Conservation (phyloP, 2,113 vertebrate genomes). For the Andinoacara biseriatus region DNA sequence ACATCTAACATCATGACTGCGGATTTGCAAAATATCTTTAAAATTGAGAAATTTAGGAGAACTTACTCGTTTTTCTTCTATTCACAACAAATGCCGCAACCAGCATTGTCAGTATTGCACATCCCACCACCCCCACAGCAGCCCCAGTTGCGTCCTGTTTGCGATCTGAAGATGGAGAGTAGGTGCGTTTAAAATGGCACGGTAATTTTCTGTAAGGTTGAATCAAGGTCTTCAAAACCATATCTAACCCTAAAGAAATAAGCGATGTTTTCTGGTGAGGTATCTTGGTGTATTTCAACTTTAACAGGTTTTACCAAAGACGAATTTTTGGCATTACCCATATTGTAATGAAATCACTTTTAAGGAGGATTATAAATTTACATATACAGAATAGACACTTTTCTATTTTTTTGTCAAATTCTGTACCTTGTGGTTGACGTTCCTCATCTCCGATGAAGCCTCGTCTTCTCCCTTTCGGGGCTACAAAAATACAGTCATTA, state of each 20-base stretch:
- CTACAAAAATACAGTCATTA: background rate
- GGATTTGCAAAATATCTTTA: background rate
- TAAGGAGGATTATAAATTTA: background rate
- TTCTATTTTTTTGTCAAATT: background rate
- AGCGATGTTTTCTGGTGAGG: background rate
- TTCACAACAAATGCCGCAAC: constrained; percentile 30
- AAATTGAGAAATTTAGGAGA: background rate
- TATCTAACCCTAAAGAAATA: background rate
- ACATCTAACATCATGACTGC: background rate
- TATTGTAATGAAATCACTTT: background rate
- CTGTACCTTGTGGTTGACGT: constrained; percentile 37
- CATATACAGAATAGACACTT: background rate
- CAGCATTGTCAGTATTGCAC: background rate
- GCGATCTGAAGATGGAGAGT: background rate
- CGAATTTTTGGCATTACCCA: too few relatives aligned
- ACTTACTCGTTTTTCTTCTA: constrained; percentile 44
- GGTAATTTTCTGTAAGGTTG: background rate
- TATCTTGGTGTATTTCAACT: background rate
- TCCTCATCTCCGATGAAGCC: rapidly evolving
- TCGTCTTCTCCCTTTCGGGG: constrained; percentile 17
- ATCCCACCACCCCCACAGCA: constrained; percentile 32
- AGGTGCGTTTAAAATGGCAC: background rate
- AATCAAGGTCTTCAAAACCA: background rate
- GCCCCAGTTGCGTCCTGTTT: background rate
- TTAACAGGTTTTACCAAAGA: background rate